These are phyloP conservation scores for Chrysogorgia sp. DNA, from an alignment of 92 coral and sea anemone species.

Conservation along the genomic window DNA sequence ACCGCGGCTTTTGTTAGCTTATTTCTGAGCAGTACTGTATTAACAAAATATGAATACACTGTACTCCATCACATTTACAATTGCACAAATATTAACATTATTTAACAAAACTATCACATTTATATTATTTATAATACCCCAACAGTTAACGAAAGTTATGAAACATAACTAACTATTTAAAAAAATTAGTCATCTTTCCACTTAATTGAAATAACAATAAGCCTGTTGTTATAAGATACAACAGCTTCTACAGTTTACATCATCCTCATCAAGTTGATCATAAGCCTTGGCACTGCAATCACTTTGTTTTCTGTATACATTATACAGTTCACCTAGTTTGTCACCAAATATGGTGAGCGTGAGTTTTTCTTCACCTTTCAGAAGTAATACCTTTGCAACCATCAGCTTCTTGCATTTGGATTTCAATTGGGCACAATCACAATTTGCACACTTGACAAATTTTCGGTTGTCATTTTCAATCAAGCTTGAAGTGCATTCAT, in stretches of 20 bases:
- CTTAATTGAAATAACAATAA: constrained; percentile 29
- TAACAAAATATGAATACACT: too few species aligned
- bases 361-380: background rate
- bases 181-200: background rate
- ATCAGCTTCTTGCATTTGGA: constrained; percentile 47
- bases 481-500: constrained; percentile 49
- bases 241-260: constrained; percentile 37
- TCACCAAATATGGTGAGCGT: constrained; percentile 50
- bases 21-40: too few species aligned
- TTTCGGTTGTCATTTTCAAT: constrained; percentile 21
- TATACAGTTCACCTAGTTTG: constrained; percentile 23
- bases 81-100: too few species aligned
- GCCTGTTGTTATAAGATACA: constrained; percentile 46
- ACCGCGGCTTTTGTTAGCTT: too few species aligned
- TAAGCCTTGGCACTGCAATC: background rate
- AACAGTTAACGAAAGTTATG: background rate
- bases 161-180: too few species aligned
- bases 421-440: constrained; percentile 55
- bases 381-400: constrained; percentile 42
- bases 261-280: constrained; percentile 26
- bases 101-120: too few species aligned
- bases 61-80: too few species aligned
- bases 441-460: constrained; percentile 48
- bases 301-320: constrained; percentile 8
- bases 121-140: background rate